A percentile compares a stretch with the other conserved stretches of the same genome.
Conservation (phyloP, 2,113 vertebrate species). For the Machaerirhynchus nigripectus region DNA sequence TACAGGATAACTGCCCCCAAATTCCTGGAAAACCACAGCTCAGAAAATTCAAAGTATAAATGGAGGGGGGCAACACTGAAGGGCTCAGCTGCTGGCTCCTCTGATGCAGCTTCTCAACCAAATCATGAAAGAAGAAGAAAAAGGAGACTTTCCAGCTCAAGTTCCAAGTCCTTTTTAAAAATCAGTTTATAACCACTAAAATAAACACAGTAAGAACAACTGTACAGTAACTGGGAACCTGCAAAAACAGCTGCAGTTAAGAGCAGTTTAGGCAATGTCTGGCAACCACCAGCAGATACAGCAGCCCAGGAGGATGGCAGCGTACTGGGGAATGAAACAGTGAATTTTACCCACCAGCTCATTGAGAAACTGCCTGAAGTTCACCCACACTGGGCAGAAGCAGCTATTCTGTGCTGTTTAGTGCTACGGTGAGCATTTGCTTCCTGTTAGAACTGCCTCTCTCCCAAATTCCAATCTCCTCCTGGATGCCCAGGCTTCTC, state of each 20-base stretch:
- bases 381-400: not conserved
- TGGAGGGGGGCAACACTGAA: not conserved
- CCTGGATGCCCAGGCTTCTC: not conserved
- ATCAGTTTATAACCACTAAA: conserved; percentile 58
- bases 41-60: not conserved
- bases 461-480: not conserved
- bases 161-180: conserved; percentile 49
- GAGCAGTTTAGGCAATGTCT: not conserved
- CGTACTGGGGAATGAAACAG: not conserved
- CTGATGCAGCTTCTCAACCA: not conserved
- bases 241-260: conserved; percentile 43
- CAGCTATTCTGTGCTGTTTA: not conserved
- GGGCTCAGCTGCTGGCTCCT: not conserved
- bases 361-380: rapidly evolving
- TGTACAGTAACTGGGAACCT: conserved; percentile 49
- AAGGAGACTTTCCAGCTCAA: conserved; percentile 27
- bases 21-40: not conserved
- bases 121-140: not conserved
- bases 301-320: not conserved
- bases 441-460: not conserved
- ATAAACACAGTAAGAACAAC: conserved; percentile 55
- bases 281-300: not conserved
- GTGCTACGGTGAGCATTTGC: rapidly evolving
- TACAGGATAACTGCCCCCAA: not conserved
- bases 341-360: not conserved